Conservation (phyloP, 2,113 vertebrate species). For the Odocoileus hemionus region DNA sequence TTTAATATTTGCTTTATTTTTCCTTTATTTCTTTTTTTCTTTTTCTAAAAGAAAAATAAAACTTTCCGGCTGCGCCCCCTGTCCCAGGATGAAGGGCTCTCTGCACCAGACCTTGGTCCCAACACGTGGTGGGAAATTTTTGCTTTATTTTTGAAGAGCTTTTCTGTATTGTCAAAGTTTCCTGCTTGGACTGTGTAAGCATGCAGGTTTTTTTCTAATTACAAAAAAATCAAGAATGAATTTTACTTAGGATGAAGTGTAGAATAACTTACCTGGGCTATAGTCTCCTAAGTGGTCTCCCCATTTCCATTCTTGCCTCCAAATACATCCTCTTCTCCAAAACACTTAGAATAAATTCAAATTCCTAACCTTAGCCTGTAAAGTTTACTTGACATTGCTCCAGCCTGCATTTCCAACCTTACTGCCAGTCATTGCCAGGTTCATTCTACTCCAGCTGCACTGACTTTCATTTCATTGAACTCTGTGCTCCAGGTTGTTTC, state of each 20-base stretch:
- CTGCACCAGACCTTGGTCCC: neutral
- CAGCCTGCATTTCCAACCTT: neutral
- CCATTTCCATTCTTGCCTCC: neutral
- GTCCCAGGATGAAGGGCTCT: neutral
- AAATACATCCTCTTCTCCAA: neutral
- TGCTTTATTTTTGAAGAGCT: neutral
- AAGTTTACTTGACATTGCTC: neutral
- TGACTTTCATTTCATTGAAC: neutral
- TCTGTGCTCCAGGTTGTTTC: neutral
- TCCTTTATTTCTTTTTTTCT: neutral
- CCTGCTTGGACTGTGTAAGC: neutral
- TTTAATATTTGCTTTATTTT: constrained; percentile 26
- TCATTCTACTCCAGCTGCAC: neutral
- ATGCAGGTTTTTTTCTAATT: neutral
- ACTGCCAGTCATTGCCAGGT: neutral
- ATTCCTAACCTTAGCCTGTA: neutral
- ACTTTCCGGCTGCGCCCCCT: neutral
- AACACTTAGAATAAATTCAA: neutral
- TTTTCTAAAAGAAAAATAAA: neutral
- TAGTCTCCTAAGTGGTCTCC: neutral
- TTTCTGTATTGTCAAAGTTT: constrained; percentile 31
- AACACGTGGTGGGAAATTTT: neutral
- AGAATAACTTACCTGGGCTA: neutral
- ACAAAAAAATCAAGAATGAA: neutral
- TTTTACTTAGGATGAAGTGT: neutral